Base-by-base conservation (phyloP, 2,888 invertebrate species). In the Eupithecia subfuscata region DNA sequence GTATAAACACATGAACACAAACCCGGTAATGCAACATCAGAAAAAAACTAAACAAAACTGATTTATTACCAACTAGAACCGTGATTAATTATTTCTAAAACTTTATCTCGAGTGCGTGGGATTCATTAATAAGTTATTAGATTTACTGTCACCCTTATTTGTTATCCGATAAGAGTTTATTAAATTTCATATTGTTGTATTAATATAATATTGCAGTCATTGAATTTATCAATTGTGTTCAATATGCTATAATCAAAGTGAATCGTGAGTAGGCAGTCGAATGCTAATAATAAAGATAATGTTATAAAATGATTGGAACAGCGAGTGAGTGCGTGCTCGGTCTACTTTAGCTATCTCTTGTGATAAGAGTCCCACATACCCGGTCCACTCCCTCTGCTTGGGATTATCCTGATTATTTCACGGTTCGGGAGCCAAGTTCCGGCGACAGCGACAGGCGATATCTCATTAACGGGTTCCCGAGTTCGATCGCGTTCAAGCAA, bases 201-300 rank as follows among this genome's bases (percentile, higher is more conserved):
- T 89, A 88, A 89, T 91, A 91, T 89, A 88, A 89, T 91, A 91
- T 88, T 83, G 84, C 80, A 82, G 81, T 85, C 81, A 83, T 85
- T 80, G 84, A 82, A 90, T 83, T 90, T 92, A 92, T 92, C 83
- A 86, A 88, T 91, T 88, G 82, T 84, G 84, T 87, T 85, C 82
- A 85, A 85, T 86, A 84, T 84, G 86, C 82, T 83, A 88, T 92
- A 88, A 92, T 93, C 91, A 92, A 91, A 91, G 89, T 89, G 87
- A 87, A 88, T 85, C 86, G 87, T 86, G 80, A 77, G 77, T 83
- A 86, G 85, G 84, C 85, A 85, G 85, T 85, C 85, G 82, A 87
- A 87, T 86, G 89, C 89, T 91, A 91, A 91, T 91, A 92, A 89
- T 92, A 92, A 89, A 90, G 90, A 92, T 92, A 90, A 90, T 88